Evolutionary conservation across 2,888 invertebrate species (phyloP).

Genomic region (Amblyjoppa proteus): DNA sequence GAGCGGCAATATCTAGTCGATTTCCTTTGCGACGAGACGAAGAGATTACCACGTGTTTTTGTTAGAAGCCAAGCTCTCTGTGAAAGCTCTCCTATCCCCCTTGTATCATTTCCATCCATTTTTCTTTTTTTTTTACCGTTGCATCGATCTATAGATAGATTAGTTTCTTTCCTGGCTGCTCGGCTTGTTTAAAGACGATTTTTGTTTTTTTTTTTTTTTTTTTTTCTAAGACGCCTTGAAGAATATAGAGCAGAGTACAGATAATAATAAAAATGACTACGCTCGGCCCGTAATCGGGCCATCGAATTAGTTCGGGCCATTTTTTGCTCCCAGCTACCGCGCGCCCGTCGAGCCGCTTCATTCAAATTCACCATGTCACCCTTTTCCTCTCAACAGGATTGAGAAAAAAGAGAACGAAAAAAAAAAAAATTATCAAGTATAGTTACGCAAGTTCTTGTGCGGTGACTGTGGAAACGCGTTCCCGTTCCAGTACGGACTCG

Average conservation of each 20-base stretch:
- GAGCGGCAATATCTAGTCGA: conserved; percentile 73
- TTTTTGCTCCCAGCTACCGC: conserved; percentile 40
- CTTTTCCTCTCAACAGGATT: conserved; percentile 34
- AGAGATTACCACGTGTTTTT: conserved; percentile 54
- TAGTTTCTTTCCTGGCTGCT: conserved; percentile 21
- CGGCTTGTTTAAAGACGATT: background rate
- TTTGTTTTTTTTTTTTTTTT: no score
- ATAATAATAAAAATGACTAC: conserved; percentile 25
- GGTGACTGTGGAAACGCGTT: conserved; percentile 30
- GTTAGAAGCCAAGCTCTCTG: conserved; percentile 27
- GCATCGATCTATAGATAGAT: conserved; percentile 31
- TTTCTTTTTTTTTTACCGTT: conserved; percentile 13
- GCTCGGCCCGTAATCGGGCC: conserved; percentile 37
- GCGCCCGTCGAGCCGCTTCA: conserved; percentile 28
- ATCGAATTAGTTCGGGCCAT: conserved; percentile 57
- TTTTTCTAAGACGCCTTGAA: background rate
- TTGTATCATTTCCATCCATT: background rate
- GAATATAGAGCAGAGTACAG: conserved; percentile 1
- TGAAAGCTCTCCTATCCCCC: conserved; percentile 31
- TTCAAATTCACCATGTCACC: conserved; percentile 57
- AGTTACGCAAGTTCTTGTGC: conserved; percentile 50
- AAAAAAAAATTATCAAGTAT: conserved; percentile 12
- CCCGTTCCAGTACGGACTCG: conserved; percentile 44
- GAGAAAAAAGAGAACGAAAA: background rate
- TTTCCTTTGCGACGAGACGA: conserved; percentile 70